phyloP scores from a whole-genome alignment of 2,888 invertebrate genomes.

The Eupithecia dodoneata region DNA sequence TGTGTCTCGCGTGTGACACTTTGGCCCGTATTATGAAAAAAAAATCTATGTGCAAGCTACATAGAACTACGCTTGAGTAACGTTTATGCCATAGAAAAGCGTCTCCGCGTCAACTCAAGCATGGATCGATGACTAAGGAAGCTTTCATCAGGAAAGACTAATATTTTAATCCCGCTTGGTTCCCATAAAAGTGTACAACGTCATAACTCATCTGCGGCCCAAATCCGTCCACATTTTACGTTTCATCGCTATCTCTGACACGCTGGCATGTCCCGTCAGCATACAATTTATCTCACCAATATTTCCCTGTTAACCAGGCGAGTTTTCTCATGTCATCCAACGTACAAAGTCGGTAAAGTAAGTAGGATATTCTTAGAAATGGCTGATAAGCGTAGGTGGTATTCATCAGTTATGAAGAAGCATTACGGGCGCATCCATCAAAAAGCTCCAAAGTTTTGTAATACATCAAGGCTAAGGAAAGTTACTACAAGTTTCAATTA shows the following conservation, averaged over 20 bases:
- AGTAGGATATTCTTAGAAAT: slow-evolving; percentile 4
- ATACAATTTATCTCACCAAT: slow-evolving; percentile 19
- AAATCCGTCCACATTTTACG: slow-evolving; percentile 8
- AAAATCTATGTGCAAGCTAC: no score
- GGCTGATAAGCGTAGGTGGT: not conserved
- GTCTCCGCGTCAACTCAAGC: no score
- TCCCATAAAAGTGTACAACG: not conserved
- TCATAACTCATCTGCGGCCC: slow-evolving; percentile 4
- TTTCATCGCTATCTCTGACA: slow-evolving; percentile 21
- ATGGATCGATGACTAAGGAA: not conserved
- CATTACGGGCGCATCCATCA: slow-evolving; percentile 15
- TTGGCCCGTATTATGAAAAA: no score
- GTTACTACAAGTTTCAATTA: not conserved
- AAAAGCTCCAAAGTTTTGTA: not conserved
- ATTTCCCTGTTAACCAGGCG: slow-evolving; percentile 16
- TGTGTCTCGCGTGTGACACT: not conserved
- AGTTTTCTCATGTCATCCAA: slow-evolving; percentile 4
- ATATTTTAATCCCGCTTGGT: not conserved
- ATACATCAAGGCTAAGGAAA: slow-evolving; percentile 1
- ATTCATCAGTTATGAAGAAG: slow-evolving; percentile 12
- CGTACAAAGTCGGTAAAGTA: slow-evolving; percentile 1
- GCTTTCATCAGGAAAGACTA: not conserved
- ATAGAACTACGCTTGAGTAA: no score
- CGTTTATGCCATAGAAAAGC: no score
- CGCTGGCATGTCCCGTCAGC: slow-evolving; percentile 21